Conservation (phyloP, 2,797 vertebrate species). For the Gorsachius magnificus region DNA sequence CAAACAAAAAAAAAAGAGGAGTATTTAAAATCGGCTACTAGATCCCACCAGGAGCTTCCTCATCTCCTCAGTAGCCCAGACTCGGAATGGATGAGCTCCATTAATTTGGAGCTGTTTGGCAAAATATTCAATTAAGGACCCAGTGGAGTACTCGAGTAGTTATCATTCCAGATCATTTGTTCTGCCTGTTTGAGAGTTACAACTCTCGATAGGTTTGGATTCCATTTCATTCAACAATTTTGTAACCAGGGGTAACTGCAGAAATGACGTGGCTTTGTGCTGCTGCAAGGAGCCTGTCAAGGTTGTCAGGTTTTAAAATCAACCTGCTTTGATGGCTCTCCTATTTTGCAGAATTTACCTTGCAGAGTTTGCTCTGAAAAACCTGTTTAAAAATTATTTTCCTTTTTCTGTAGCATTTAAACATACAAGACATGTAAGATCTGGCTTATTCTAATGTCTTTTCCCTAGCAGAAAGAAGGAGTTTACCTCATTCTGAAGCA, state of each 20-base stretch:
- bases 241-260: conserved; percentile 18
- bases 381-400: background rate
- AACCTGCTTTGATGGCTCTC: background rate
- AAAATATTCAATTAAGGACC: background rate
- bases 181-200: background rate
- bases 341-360: background rate
- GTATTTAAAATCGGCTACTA: background rate
- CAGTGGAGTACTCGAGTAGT: background rate
- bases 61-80: background rate
- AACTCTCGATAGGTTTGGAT: background rate
- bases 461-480: background rate
- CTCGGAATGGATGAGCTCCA: background rate
- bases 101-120: background rate
- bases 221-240: background rate
- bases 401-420: background rate
- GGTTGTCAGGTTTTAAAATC: background rate
- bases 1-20: background rate
- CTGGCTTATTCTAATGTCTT: background rate
- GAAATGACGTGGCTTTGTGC: background rate
- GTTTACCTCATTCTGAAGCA: background rate
- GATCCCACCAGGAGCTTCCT: background rate
- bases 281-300: conserved; percentile 14
- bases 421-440: background rate
- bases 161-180: background rate
- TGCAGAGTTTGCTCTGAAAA: background rate